These are phyloP conservation scores for Myotis pilosus DNA, from an alignment of 2,797 vertebrate genomes.

Conservation along the genomic window DNA sequence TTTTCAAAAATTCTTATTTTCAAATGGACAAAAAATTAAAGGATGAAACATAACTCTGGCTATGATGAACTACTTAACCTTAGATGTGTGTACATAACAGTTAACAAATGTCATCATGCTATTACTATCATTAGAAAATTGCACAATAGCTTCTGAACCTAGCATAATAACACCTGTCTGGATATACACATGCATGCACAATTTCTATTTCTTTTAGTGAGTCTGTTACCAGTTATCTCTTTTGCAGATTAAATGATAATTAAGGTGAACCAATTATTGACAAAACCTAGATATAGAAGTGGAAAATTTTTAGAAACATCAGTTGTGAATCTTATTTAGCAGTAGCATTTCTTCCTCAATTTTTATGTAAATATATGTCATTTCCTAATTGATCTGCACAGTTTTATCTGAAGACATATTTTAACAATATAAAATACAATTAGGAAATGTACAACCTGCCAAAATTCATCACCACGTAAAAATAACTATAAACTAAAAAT, in stretches of 20 bases:
- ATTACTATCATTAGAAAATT: background rate
- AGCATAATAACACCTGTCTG: background rate
- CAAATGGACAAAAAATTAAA: background rate
- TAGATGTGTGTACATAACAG: background rate
- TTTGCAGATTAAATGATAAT: constrained; percentile 21
- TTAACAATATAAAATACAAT: constrained; percentile 38
- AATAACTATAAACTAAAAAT: constrained; percentile 14
- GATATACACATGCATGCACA: background rate
- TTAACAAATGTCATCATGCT: background rate
- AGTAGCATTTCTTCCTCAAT: constrained; percentile 27
- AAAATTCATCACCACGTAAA: constrained; percentile 47
- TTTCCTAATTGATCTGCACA: constrained; percentile 58
- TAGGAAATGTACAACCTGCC: constrained; percentile 42
- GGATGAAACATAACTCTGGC: background rate
- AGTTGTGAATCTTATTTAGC: constrained; percentile 38
- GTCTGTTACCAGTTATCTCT: background rate
- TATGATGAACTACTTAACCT: background rate
- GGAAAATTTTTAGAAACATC: constrained; percentile 34
- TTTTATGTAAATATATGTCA: constrained; percentile 47
- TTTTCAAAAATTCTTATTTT: constrained; percentile 39
- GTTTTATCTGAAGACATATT: constrained; percentile 30
- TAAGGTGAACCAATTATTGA: constrained; percentile 32
- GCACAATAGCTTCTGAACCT: background rate
- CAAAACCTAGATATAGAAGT: background rate
- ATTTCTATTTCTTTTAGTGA: background rate